Conservation (phyloP, 2,113 vertebrate species). For the Crotalus horridus region DNA sequence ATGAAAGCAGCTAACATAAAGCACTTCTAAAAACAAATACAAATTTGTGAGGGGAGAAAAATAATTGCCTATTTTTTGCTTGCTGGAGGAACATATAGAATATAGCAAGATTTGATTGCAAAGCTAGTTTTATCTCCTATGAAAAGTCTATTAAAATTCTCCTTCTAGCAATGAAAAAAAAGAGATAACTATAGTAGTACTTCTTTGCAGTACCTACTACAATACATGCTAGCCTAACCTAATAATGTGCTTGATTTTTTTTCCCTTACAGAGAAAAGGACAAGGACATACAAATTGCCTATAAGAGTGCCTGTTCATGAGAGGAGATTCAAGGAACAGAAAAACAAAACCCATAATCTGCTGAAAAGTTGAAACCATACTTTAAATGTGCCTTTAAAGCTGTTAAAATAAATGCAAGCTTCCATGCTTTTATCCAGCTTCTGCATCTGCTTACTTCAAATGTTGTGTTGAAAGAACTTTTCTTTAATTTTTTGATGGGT, state of each 20-base stretch:
- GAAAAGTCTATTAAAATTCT: not conserved
- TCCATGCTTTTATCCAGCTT: not conserved
- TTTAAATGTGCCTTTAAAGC: not conserved
- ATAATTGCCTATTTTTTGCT: not conserved
- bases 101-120: not conserved
- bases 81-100: not conserved
- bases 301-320: not conserved
- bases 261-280: conserved; percentile 3
- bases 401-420: not conserved
- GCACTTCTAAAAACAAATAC: not conserved
- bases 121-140: not conserved
- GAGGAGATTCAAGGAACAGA: not conserved
- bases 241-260: not conserved
- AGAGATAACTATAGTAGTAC: not conserved
- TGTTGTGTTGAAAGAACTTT: not conserved
- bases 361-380: not conserved
- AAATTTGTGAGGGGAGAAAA: not conserved
- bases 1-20: not conserved
- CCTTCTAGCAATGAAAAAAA: not conserved
- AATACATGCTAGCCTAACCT: not conserved
- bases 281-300: not conserved
- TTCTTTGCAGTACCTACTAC: not conserved
- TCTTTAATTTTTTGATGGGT: not conserved
- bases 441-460: not conserved
- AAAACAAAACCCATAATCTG: not conserved